Evolutionary conservation across 2,888 invertebrate species (phyloP), one percentile per base, ranked within the genome.

Genomic region (Cecidostiba fungosa): DNA sequence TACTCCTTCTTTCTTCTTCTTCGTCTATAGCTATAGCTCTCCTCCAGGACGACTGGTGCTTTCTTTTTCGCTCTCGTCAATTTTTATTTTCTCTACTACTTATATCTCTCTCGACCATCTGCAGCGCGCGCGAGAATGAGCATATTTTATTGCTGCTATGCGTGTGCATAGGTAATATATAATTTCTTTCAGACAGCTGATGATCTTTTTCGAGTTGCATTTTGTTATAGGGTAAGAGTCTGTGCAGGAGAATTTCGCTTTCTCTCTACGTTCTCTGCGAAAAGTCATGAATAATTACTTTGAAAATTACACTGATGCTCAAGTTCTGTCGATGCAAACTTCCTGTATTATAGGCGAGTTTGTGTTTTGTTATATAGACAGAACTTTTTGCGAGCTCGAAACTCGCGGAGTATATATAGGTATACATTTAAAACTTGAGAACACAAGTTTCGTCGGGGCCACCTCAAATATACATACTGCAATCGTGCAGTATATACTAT

Each of bases 21-120:
- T 23, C 29, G 3, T 29, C 29, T 29, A 66, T 54, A n/a, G 19
- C 54, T 54, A 1, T 16, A n/a, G n/a, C n/a, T n/a, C n/a, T n/a
- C n/a, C n/a, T n/a, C n/a, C n/a, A 12, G 3, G 14, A 26, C 26
- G 66, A 29, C 14, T 66, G 29, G 19, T n/a, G 66, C 59, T 59
- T 39, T 54, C 66, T 66, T 74, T 78, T 43, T 82, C 62, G 77
- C 66, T 85, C 66, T 85, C 72, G 72, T 85, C 81, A 85, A 84
- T 85, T 59, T 87, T 80, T 85, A 85, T 83, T 84, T 80, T 29
- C 70, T 26, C 88, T 86, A n/a, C n/a, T n/a, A n/a, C n/a, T n/a
- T n/a, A n/a, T n/a, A 87, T 78, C 82, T 85, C 87, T 82, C 87
- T 88, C 87, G 88, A 88, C 88, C 88, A 88, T 89, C 86, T 36